These are phyloP conservation scores for Parochlus steinenii DNA, from an alignment of 2,888 invertebrate species.

Conservation along the genomic window DNA sequence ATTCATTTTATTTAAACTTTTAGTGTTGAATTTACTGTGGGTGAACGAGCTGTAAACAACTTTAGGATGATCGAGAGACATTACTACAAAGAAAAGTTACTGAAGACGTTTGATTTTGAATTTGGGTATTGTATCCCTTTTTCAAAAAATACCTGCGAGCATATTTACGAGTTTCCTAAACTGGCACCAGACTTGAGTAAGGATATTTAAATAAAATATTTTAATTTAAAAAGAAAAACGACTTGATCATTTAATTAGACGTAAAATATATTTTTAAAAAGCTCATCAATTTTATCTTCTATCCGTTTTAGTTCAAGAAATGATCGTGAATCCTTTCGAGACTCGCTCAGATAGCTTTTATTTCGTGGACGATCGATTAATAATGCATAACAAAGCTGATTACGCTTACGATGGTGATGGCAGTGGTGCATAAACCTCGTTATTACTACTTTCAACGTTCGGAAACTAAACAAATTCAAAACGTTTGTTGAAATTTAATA, in stretches of 20 bases:
- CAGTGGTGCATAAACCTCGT: too few species aligned
- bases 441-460: too few species aligned
- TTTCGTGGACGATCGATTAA: slow-evolving; percentile 89
- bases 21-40: slow-evolving; percentile 94
- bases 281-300: slow-evolving; percentile 4
- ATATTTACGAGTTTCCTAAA: slow-evolving; percentile 95
- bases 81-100: slow-evolving; percentile 50
- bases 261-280: too few species aligned
- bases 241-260: slow-evolving; percentile 9
- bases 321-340: slow-evolving; percentile 92
- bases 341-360: slow-evolving; percentile 98
- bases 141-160: slow-evolving; percentile 95
- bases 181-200: slow-evolving; percentile 74
- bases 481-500: too few species aligned
- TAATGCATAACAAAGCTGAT: slow-evolving; percentile 99
- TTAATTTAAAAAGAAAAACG: slow-evolving; percentile 3
- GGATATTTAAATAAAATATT: slow-evolving; percentile 19
- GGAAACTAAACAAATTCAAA: too few species aligned
- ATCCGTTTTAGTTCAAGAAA: slow-evolving; percentile 69
- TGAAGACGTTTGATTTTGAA: slow-evolving; percentile 98
- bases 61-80: slow-evolving; percentile 98
- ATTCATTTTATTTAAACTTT: slow-evolving; percentile 18
- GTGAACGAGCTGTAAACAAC: slow-evolving; percentile 77
- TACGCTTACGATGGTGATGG: slow-evolving; percentile 93
- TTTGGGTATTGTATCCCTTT: slow-evolving; percentile 97